These are phyloP conservation scores for Dicyrtoma fusca DNA, from an alignment of 2,888 invertebrate species.

Conservation along the genomic window DNA sequence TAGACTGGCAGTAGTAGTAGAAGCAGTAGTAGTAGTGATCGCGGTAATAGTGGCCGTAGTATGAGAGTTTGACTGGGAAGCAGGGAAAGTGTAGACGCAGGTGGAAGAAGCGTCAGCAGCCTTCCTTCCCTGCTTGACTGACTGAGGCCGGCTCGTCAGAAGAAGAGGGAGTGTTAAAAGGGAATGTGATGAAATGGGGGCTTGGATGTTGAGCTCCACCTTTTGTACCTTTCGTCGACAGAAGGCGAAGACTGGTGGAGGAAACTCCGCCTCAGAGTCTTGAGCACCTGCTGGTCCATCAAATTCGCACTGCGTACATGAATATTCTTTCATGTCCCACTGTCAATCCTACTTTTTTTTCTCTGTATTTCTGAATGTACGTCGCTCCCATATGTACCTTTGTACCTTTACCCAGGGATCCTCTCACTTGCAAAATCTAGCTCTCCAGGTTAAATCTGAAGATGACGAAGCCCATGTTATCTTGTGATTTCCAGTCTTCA, in stretches of 20 bases:
- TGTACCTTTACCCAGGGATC: not conserved
- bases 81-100: not conserved
- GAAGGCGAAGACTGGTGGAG: constrained; percentile 45
- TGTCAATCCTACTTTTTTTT: constrained; percentile 6
- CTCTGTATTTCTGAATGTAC: not conserved
- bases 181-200: constrained; percentile 42
- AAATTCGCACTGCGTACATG: constrained; percentile 52
- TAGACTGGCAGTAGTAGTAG: not conserved
- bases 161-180: constrained; percentile 4
- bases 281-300: constrained; percentile 56
- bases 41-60: not conserved
- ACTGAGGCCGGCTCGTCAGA: not conserved
- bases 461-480: too few species aligned
- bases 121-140: too few species aligned
- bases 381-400: not conserved
- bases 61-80: not conserved
- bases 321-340: constrained; percentile 40
- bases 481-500: not conserved
- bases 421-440: too few species aligned
- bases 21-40: not conserved
- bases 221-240: constrained; percentile 44
- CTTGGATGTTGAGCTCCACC: constrained; percentile 48
- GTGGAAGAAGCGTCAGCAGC: too few species aligned
- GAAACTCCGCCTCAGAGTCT: constrained; percentile 53
- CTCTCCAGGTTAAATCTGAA: not conserved